Evolutionary conservation across 64 coral and sea anemone species (phyloP), one percentile per base, ranked within the genome.

Genomic region (Exaiptasia diaphana): DNA sequence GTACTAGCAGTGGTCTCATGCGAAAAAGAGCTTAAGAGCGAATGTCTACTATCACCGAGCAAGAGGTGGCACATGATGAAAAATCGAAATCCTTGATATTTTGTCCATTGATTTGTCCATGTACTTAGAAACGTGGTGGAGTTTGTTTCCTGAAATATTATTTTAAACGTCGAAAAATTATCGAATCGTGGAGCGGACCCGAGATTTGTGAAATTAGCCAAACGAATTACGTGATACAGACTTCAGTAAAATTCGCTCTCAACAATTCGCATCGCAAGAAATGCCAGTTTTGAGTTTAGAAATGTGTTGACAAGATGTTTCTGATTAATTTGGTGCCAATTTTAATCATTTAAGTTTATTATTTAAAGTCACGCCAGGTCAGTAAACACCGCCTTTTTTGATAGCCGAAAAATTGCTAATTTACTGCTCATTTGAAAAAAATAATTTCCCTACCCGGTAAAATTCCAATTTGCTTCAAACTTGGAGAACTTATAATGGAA

Each of bases 231-330:
- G 68, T 21, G 14, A 23, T 22, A 23, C 24, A 46, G 35, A 32
- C 42, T 74, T 43, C 29, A 10, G 71, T 11, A 27, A 74, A 74
- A 40, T 50, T 74, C 45, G 71, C 71, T 50, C 71, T 74, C 39
- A 46, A 29, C 49, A 74, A 20, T 74, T 14, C 13, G 71, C 45
- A 50, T 74, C 71, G 24, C 61, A 12, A 22, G 8, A 50, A 50
- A 74, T 32, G 15, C 12, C 71, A 22, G 2, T 53, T 53, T 53
- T 53, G 14, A 75, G 72, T 30, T 7, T 53, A 53, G 26, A 75
- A 75, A 55, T 53, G 3, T 7, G 20, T 29, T 75, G 45, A 31
- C 53, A 29, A 32, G 52, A 21, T 28, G 72, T 75, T 75, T 53
- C 23, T 49, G 20, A 52, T 15, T 20, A 50, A 30, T 53, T 75